phyloP scores from a whole-genome alignment of 1,140 invertebrate species.

The Leptoteleia sp. region DNA sequence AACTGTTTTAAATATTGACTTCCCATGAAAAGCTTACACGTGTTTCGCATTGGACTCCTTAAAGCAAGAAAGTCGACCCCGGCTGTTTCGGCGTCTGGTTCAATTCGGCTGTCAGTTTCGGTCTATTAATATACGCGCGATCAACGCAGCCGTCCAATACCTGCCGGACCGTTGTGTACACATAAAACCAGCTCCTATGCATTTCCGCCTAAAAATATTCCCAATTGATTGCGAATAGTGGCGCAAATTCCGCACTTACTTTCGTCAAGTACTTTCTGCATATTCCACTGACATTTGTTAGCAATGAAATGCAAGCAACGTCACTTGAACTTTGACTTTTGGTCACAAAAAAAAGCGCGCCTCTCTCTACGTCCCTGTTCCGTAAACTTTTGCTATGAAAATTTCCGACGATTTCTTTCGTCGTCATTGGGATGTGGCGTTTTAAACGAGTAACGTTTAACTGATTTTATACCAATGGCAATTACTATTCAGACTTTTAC shows the following conservation, averaged over 20 bases:
- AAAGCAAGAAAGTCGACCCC: slow-evolving; percentile 49
- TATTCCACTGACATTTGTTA: slow-evolving; percentile 4
- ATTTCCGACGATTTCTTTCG: too few relatives aligned
- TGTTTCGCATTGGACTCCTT: slow-evolving; percentile 35
- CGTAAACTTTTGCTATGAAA: too few relatives aligned
- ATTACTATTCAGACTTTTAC: too few relatives aligned
- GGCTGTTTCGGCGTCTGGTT: slow-evolving; percentile 69
- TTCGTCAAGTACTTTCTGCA: slow-evolving; percentile 9
- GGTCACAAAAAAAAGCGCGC: too few relatives aligned
- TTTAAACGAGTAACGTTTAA: too few relatives aligned
- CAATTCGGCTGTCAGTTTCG: slow-evolving; percentile 76
- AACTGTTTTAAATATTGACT: slow-evolving; percentile 46
- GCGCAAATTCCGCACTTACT: slow-evolving; percentile 38
- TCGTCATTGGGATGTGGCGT: too few relatives aligned
- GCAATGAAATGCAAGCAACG: slow-evolving; percentile 16
- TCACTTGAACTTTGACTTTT: slow-evolving; percentile 25
- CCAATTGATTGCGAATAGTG: slow-evolving; percentile 50
- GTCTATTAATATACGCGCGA: slow-evolving; percentile 75
- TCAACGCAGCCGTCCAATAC: slow-evolving; percentile 64
- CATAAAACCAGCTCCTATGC: slow-evolving; percentile 51
- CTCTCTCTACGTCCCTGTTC: too few relatives aligned
- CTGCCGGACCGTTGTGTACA: slow-evolving; percentile 67
- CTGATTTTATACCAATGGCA: too few relatives aligned
- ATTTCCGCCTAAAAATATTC: slow-evolving; percentile 69
- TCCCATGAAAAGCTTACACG: slow-evolving; percentile 47